phyloP scores from a whole-genome alignment of 2,113 vertebrate genomes.

The Cichladusa arquata region DNA sequence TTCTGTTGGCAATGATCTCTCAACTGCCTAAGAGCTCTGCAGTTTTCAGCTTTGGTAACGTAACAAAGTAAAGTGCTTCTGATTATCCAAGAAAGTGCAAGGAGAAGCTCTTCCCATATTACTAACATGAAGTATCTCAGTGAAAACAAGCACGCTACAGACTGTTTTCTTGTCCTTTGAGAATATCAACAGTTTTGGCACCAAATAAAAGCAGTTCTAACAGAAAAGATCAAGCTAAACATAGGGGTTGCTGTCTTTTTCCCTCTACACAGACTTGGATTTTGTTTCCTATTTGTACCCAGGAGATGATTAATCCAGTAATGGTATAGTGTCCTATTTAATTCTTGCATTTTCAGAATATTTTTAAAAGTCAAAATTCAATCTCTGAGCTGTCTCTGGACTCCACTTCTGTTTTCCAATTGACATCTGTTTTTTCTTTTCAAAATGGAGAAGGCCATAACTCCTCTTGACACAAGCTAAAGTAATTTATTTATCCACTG shows the following conservation, averaged over 20 bases:
- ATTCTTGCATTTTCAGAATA: not conserved
- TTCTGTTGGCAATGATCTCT: not conserved
- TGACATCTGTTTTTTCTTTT: not conserved
- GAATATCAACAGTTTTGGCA: not conserved
- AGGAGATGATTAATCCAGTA: not conserved
- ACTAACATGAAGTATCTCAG: accelerated
- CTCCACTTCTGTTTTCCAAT: not conserved
- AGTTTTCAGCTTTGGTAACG: no score
- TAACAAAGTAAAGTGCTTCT: not conserved
- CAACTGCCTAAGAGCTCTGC: not conserved
- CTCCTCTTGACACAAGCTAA: not conserved
- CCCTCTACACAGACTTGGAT: not conserved
- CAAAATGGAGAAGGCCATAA: not conserved
- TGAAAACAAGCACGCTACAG: not conserved
- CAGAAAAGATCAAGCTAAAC: not conserved
- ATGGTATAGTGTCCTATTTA: not conserved
- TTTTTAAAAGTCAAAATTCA: not conserved
- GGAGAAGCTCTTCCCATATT: not conserved
- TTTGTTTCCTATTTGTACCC: not conserved
- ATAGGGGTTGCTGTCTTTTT: not conserved
- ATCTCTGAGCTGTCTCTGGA: not conserved
- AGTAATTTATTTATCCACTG: not conserved
- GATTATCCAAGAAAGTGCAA: not conserved
- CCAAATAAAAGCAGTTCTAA: not conserved
- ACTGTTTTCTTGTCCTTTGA: not conserved